Evolutionary conservation across 1,140 invertebrate genomes (phyloP), one percentile per base, ranked within the genome.

Genomic region (Nixonia krombeini): DNA sequence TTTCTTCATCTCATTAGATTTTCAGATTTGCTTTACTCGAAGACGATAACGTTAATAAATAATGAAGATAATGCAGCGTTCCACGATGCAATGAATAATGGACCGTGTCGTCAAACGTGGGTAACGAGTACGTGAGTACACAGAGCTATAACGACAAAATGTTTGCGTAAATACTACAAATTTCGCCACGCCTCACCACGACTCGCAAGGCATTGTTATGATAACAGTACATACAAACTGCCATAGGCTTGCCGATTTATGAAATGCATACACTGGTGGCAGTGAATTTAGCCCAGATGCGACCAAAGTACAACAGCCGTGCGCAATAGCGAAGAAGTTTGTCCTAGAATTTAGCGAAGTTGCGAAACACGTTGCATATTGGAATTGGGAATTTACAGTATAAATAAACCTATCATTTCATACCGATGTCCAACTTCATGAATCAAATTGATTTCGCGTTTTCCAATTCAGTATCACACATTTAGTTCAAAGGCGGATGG

Each of bases 271-370:
- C n/a, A 15, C 10, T 10, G 40, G 53, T 61, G 40, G 47, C 31
- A 53, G 44, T 42, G 46, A 29, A 71, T 58, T 46, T 35, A 70
- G 57, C 33, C 49, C 56, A 65, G 52, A 64, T 59, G 59, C 41
- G 45, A 55, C 16, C 42, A 28, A 61, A 52, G 59, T 63, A 23
- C 29, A 31, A 31, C 31, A 72, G 68, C 70, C 35, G 46, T 68
- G 51, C 37, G 15, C 44, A 56, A 59, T 52, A 62, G 66, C 71
- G 57, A 75, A 74, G 76, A 75, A 50, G 47, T 37, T 64, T 70
- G 73, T 25, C 53, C 71, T 40, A 75, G 73, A 78, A 75, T 76
- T 52, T 47, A 59, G 28, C 17, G 6, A 42, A 40, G 1, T 68
- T 69, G 47, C 45, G 46, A 63, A 69, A 58, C 29, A 33, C 13